These are phyloP conservation scores for Myotis findleyi DNA, from an alignment of 2,797 vertebrate species.

Conservation along the genomic window DNA sequence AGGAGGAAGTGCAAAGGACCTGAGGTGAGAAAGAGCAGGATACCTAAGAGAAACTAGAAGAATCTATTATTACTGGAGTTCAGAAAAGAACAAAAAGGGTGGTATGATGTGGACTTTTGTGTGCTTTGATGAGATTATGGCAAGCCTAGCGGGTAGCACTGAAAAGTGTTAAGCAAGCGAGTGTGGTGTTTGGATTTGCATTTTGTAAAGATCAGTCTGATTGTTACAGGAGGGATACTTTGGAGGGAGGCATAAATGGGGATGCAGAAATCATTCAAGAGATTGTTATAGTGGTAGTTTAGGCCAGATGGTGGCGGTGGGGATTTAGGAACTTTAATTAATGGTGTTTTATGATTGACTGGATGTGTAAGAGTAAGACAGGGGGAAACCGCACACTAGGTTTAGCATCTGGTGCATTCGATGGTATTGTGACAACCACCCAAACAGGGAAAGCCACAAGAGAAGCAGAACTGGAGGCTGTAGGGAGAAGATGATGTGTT, in stretches of 20 bases:
- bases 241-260: neutral
- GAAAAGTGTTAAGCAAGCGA: neutral
- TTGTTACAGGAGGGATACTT: constrained; percentile 24
- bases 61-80: neutral
- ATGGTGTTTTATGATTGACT: neutral
- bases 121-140: constrained; percentile 13
- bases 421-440: neutral
- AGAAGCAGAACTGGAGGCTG: neutral
- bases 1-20: neutral
- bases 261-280: neutral
- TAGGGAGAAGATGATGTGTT: neutral
- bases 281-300: neutral
- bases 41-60: neutral
- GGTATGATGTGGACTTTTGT: neutral
- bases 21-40: neutral
- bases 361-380: neutral
- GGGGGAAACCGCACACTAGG: neutral
- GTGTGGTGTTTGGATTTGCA: neutral
- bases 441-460: neutral
- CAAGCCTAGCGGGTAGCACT: neutral
- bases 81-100: neutral
- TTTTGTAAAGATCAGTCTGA: constrained; percentile 11
- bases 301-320: neutral
- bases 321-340: constrained; percentile 46
- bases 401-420: neutral